Evolutionary conservation across 2,797 vertebrate species (phyloP).

Genomic region (Pipistrellus pipistrellus): DNA sequence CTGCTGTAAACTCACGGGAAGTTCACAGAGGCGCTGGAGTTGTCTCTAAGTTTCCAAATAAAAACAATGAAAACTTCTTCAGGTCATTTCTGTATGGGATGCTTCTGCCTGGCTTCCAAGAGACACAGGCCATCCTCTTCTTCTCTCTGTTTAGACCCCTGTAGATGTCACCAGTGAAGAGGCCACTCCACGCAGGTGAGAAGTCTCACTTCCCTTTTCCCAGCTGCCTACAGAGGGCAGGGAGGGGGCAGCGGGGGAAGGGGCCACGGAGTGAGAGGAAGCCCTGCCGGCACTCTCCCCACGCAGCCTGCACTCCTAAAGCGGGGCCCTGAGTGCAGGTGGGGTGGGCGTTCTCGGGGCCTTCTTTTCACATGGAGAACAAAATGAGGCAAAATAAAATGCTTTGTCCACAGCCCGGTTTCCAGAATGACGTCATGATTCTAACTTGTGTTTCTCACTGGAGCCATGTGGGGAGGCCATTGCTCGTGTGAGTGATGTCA

Average conservation of each 20-base stretch:
- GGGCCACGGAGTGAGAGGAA: rapidly evolving
- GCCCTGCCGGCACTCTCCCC: neutral
- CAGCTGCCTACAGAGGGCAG: neutral
- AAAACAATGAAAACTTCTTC: constrained; percentile 10
- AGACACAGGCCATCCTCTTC: neutral
- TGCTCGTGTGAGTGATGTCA: neutral
- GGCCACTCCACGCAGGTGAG: rapidly evolving
- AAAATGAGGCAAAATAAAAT: neutral
- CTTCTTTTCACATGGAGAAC: neutral
- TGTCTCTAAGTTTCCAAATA: constrained; percentile 40
- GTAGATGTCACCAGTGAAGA: neutral
- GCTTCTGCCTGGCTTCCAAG: neutral
- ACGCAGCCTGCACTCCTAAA: neutral
- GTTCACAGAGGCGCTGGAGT: neutral
- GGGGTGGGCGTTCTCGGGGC: neutral
- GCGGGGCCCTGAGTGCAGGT: rapidly evolving
- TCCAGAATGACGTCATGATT: neutral
- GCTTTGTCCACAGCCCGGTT: neutral
- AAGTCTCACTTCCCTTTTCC: neutral
- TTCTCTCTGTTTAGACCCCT: neutral
- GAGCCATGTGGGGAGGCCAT: neutral
- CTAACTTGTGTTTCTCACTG: neutral
- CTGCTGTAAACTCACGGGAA: neutral
- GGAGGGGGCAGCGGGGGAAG: rapidly evolving
- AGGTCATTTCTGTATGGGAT: neutral